Percentiles rank a stretch among this genome's conserved stretches.
Evolutionary conservation across 2,797 vertebrate species (phyloP).

Genomic region (Champsocephalus gunnari): DNA sequence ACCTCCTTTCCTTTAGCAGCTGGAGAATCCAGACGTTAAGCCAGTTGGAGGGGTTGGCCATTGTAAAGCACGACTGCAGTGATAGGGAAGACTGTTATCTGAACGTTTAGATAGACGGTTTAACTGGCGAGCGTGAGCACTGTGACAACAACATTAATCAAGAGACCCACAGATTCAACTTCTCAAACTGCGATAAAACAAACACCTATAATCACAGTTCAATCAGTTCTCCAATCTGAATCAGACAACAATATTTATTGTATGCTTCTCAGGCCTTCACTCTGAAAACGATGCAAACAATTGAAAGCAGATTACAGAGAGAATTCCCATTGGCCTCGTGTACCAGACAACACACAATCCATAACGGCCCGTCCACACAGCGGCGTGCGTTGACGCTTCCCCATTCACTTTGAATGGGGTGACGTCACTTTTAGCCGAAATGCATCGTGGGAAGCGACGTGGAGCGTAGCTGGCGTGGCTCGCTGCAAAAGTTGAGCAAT

Average conservation of each 20-base stretch:
- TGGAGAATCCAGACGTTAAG: slow-evolving; percentile 79
- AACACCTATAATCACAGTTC: slow-evolving; percentile 30
- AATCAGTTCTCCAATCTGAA: slow-evolving; percentile 29
- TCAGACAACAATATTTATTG: slow-evolving; percentile 55
- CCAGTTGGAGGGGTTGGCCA: slow-evolving; percentile 74
- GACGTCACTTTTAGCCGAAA: too few species aligned
- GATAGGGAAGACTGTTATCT: slow-evolving; percentile 81
- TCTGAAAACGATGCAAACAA: slow-evolving; percentile 34
- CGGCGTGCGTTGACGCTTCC: too few species aligned
- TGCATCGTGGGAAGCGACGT: too few species aligned
- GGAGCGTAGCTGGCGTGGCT: too few species aligned
- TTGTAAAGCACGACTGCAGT: slow-evolving; percentile 64
- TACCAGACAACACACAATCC: slow-evolving; percentile 46
- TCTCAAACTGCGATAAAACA: slow-evolving; percentile 36
- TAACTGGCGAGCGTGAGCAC: slow-evolving; percentile 69
- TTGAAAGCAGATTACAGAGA: slow-evolving; percentile 25
- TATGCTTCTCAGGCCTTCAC: slow-evolving; percentile 38
- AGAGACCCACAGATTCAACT: slow-evolving; percentile 26
- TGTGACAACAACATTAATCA: slow-evolving; percentile 67
- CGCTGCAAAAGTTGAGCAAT: too few species aligned
- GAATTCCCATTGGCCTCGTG: slow-evolving; percentile 32
- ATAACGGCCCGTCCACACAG: neutral
- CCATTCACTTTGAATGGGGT: too few species aligned
- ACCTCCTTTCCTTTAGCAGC: slow-evolving; percentile 61
- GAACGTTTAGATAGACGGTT: slow-evolving; percentile 71